Conservation (phyloP, 2,888 invertebrate species). For the Hypercompe scribonia region DNA sequence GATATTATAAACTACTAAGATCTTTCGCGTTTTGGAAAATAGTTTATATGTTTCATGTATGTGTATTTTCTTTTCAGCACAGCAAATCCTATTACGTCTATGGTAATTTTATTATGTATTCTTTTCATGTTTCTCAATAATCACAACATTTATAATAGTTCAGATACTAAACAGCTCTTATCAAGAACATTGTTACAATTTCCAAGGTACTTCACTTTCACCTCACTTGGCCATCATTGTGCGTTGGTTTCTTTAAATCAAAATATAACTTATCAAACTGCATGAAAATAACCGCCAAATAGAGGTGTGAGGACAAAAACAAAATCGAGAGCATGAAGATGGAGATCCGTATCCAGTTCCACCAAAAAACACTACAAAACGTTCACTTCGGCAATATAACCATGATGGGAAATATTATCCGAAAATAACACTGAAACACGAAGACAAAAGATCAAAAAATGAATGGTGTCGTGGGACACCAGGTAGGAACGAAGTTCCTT, state of each 20-base stretch:
- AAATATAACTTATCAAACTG: background rate
- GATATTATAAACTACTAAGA: too few species aligned
- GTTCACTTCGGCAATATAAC: too few species aligned
- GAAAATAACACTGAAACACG: too few species aligned
- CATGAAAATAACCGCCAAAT: background rate
- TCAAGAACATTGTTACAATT: background rate
- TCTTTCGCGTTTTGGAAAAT: background rate
- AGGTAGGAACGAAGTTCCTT: too few species aligned
- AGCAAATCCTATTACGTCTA: too few species aligned
- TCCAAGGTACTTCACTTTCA: background rate
- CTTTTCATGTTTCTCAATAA: background rate
- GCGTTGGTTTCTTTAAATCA: background rate
- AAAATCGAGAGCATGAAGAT: background rate
- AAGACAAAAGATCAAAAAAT: too few species aligned
- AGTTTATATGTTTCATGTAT: background rate
- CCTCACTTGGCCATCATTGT: background rate
- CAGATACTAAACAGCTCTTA: background rate
- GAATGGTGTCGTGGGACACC: too few species aligned
- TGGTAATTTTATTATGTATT: background rate
- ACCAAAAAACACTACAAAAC: background rate
- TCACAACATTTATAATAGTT: background rate
- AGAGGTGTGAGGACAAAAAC: background rate
- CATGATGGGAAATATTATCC: too few species aligned
- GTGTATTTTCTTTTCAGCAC: too few species aligned
- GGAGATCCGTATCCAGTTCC: background rate